A percentile compares a stretch with the other conserved stretches of the same genome.
Evolutionary conservation across 2,113 vertebrate species (phyloP).

Genomic region (Sinocyclocheilus anshuiensis): DNA sequence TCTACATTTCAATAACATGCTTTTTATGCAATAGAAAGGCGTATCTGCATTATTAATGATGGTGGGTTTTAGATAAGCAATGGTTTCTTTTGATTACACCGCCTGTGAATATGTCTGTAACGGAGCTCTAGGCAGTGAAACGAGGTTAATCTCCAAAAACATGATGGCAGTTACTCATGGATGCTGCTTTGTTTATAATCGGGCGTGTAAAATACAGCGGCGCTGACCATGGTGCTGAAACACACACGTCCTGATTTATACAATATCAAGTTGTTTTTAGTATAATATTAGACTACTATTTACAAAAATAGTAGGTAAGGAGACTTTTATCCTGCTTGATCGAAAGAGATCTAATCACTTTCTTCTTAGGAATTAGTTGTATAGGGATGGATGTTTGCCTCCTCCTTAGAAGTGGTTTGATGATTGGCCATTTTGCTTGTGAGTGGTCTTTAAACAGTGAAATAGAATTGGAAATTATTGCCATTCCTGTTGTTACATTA

Average conservation of each 20-base stretch:
- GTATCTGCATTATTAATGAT: background rate
- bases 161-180: constrained; percentile 37
- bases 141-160: constrained; percentile 51
- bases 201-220: constrained; percentile 18
- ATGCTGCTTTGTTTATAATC: constrained; percentile 38
- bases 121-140: constrained; percentile 22
- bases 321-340: background rate
- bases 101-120: constrained; percentile 10
- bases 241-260: background rate
- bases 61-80: background rate
- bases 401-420: background rate
- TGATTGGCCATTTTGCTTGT: background rate
- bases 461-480: background rate
- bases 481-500: background rate
- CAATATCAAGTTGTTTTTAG: background rate
- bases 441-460: background rate
- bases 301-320: background rate
- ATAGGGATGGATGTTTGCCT: background rate
- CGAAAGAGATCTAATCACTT: background rate
- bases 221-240: constrained; percentile 52
- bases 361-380: background rate
- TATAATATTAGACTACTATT: background rate
- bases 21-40: background rate
- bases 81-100: constrained; percentile 4
- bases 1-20: constrained; percentile 14